These are phyloP conservation scores for Metacarcinus magister DNA, from an alignment of 2,888 invertebrate genomes.

Conservation along the genomic window DNA sequence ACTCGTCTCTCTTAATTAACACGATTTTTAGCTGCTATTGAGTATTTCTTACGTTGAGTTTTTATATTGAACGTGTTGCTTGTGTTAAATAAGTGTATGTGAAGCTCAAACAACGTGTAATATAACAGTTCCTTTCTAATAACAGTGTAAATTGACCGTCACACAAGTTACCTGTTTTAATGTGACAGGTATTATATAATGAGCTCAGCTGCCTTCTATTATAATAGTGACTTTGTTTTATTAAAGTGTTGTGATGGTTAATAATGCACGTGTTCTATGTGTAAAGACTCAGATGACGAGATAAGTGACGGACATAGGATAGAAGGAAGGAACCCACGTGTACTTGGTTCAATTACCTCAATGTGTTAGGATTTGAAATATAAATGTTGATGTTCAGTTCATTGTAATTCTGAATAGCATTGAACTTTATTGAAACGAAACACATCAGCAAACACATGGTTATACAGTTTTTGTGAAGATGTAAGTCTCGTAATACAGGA, in stretches of 20 bases:
- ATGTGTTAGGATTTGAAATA: background rate
- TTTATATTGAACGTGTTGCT: background rate
- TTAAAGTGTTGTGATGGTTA: background rate
- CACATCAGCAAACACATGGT: too few relatives aligned
- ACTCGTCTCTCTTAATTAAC: background rate
- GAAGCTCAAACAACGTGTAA: background rate
- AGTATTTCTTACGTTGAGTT: background rate
- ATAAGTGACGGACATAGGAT: background rate
- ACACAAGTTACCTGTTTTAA: too few relatives aligned
- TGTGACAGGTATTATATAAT: too few relatives aligned
- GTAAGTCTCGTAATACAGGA: too few relatives aligned
- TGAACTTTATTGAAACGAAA: too few relatives aligned
- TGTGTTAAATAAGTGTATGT: background rate
- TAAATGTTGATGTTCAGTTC: too few relatives aligned
- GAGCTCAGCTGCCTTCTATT: too few relatives aligned
- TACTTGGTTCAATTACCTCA: background rate
- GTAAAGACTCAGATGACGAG: background rate
- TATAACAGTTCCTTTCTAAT: background rate
- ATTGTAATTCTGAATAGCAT: too few relatives aligned
- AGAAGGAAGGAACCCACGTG: background rate
- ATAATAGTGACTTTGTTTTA: too few relatives aligned
- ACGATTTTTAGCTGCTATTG: background rate
- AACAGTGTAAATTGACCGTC: background rate
- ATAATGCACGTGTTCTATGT: background rate
- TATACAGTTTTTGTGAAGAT: too few relatives aligned